These are phyloP conservation scores for Australoheros facetus DNA, from an alignment of 2,797 vertebrate genomes.

Conservation along the genomic window DNA sequence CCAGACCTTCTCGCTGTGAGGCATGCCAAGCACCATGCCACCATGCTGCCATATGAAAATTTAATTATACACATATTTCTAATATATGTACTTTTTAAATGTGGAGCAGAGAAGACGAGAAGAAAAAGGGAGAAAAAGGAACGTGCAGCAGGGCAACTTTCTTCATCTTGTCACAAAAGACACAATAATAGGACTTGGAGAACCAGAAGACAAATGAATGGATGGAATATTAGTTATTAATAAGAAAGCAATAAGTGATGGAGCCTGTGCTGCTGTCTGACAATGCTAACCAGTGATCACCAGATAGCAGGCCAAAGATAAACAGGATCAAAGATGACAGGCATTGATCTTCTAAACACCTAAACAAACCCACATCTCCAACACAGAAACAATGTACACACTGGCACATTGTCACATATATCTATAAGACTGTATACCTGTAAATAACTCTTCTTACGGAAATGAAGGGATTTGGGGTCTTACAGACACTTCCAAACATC, in stretches of 20 bases:
- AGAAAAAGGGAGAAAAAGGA: not conserved
- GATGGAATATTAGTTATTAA: not conserved
- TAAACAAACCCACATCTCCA: conserved; percentile 38
- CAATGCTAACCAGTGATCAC: conserved; percentile 88
- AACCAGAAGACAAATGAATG: not conserved
- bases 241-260: conserved; percentile 87
- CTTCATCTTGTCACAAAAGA: not conserved
- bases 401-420: not conserved
- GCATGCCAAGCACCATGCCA: too few species aligned
- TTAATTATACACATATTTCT: not conserved
- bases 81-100: too few species aligned
- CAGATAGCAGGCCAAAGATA: conserved; percentile 85
- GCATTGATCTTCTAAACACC: conserved; percentile 83
- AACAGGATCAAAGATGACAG: conserved; percentile 75
- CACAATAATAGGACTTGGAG: not conserved
- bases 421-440: conserved; percentile 61
- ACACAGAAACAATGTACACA: not conserved
- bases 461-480: conserved; percentile 56
- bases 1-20: too few species aligned
- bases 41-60: too few species aligned
- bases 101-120: too few species aligned
- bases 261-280: conserved; percentile 86
- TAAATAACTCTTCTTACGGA: conserved; percentile 79
- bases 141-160: not conserved
- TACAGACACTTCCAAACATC: conserved; percentile 61